Percentiles rank a stretch among this genome's conserved stretches.
These are phyloP conservation scores for Drosophila carrolli DNA, from an alignment of 1,140 invertebrate species.

Conservation along the genomic window DNA sequence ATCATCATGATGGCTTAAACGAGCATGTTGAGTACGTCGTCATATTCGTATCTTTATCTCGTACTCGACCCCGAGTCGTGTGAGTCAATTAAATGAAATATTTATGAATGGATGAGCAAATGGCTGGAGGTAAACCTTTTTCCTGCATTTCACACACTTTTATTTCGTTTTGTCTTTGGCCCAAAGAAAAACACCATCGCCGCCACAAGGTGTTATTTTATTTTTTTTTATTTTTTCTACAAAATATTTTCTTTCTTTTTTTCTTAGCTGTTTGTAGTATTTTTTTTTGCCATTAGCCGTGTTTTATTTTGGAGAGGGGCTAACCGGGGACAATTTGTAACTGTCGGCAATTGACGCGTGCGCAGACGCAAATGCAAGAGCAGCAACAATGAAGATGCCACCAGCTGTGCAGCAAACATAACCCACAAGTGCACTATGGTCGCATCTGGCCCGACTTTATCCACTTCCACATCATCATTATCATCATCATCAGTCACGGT, in stretches of 20 bases:
- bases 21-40: conserved; percentile 51
- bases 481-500: conserved; percentile 37
- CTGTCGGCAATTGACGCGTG: conserved; percentile 72
- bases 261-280: conserved; percentile 3
- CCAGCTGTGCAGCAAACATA: conserved; percentile 48
- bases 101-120: conserved; percentile 63
- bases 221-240: conserved; percentile 16
- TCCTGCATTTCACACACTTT: conserved; percentile 25
- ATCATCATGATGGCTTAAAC: conserved; percentile 49
- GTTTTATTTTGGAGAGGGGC: conserved; percentile 36
- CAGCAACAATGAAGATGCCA: conserved; percentile 43
- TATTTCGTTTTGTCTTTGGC: conserved; percentile 26
- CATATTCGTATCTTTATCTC: conserved; percentile 55
- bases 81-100: conserved; percentile 77
- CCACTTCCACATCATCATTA: conserved; percentile 33
- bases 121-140: conserved; percentile 33
- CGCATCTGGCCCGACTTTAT: conserved; percentile 46
- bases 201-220: conserved; percentile 24
- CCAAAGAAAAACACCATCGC: conserved; percentile 39
- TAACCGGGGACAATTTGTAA: conserved; percentile 68
- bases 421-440: conserved; percentile 45
- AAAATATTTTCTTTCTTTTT: conserved; percentile 29
- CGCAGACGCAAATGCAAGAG: conserved; percentile 54
- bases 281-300: conserved; percentile 56
- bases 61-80: conserved; percentile 55